phyloP scores from a whole-genome alignment of 1,140 invertebrate species.

The Drusus annulatus region DNA sequence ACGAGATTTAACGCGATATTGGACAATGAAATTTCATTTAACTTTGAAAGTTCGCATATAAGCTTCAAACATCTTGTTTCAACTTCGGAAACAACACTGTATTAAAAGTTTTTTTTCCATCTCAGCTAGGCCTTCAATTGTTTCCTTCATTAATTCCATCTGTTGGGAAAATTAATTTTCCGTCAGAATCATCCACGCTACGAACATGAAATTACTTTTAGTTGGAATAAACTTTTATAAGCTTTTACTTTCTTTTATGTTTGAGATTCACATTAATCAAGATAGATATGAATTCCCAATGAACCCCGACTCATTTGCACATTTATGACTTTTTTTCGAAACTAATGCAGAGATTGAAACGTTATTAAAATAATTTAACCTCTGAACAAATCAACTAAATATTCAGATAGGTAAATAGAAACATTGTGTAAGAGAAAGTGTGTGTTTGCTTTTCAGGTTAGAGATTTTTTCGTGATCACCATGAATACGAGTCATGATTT shows the following conservation, averaged over 20 bases:
- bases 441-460: too few relatives aligned
- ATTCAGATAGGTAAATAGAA: too few relatives aligned
- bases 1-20: constrained; percentile 20
- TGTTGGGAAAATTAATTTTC: constrained; percentile 31
- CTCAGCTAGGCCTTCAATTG: neutral
- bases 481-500: too few relatives aligned
- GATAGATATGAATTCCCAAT: neutral
- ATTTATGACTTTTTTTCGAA: too few relatives aligned
- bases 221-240: neutral
- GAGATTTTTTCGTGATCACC: too few relatives aligned
- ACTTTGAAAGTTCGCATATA: neutral
- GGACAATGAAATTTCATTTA: constrained; percentile 14
- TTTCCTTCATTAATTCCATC: constrained; percentile 24
- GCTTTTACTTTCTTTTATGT: neutral
- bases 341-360: too few relatives aligned
- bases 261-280: neutral
- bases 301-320: too few relatives aligned
- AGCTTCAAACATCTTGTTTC: constrained; percentile 19
- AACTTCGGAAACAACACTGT: constrained; percentile 22
- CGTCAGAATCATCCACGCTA: neutral
- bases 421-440: too few relatives aligned
- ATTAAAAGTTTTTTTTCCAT: constrained; percentile 19
- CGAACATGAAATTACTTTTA: constrained; percentile 7
- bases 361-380: too few relatives aligned
- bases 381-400: too few relatives aligned